A percentile compares a stretch with the other conserved stretches of the same genome.
Evolutionary conservation across 2,113 vertebrate species (phyloP).

Genomic region (Bothrops jararaca): DNA sequence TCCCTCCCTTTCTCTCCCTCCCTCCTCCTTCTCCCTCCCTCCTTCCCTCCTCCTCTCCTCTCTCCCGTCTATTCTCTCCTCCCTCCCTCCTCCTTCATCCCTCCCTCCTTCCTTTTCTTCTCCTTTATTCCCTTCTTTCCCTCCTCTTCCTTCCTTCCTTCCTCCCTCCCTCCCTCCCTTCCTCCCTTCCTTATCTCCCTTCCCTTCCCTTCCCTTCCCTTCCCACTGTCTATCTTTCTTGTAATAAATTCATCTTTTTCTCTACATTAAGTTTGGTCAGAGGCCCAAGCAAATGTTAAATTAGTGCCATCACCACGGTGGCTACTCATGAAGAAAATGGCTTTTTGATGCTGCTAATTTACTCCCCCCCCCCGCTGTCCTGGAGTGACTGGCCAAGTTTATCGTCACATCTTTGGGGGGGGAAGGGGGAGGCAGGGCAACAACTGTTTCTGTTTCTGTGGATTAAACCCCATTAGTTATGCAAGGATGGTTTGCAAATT

Average conservation of each 20-base stretch:
- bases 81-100: too few species aligned
- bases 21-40: too few species aligned
- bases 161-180: too few species aligned
- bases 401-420: conserved; percentile 21
- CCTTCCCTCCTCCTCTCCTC: too few species aligned
- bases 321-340: conserved; percentile 53
- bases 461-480: conserved; percentile 29
- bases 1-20: too few species aligned
- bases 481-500: conserved; percentile 18
- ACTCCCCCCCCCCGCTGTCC: conserved; percentile 44
- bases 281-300: conserved; percentile 35
- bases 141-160: too few species aligned
- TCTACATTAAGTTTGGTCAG: conserved; percentile 34
- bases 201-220: neutral
- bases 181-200: too few species aligned
- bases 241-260: conserved; percentile 41
- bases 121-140: too few species aligned
- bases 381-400: conserved; percentile 36
- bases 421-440: neutral
- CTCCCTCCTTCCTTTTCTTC: too few species aligned
- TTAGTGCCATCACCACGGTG: conserved; percentile 28
- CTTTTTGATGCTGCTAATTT: conserved; percentile 56
- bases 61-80: too few species aligned
- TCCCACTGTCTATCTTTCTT: neutral
- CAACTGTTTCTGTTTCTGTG: conserved; percentile 17